These are phyloP conservation scores for Rhagologus leucostigma DNA, from an alignment of 2,113 vertebrate genomes.

Conservation along the genomic window DNA sequence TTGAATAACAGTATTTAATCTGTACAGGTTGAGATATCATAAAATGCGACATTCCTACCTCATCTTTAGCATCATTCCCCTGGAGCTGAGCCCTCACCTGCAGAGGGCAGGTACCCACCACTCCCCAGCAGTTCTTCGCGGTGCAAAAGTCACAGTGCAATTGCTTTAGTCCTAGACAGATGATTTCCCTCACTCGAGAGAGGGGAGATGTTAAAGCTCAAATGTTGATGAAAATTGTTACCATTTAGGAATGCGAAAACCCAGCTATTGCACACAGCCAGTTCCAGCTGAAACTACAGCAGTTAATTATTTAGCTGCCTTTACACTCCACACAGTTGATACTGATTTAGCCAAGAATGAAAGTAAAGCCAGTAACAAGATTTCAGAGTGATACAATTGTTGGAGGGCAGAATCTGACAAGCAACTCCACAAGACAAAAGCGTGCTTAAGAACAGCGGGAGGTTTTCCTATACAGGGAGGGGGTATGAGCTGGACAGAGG, in stretches of 20 bases:
- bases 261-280: neutral
- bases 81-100: neutral
- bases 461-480: neutral
- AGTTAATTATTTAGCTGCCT: neutral
- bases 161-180: neutral
- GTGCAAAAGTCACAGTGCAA: slow-evolving; percentile 43
- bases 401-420: neutral
- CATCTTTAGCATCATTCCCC: slow-evolving; percentile 6
- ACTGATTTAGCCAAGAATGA: neutral
- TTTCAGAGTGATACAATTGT: neutral
- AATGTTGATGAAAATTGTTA: neutral
- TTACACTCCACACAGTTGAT: neutral
- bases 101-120: neutral
- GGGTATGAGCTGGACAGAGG: neutral
- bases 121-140: neutral
- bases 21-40: slow-evolving; percentile 18
- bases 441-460: neutral
- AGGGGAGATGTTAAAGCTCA: neutral
- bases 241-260: neutral
- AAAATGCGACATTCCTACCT: slow-evolving; percentile 45
- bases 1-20: slow-evolving; percentile 63
- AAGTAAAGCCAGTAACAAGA: neutral
- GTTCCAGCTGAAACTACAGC: neutral
- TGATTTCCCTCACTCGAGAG: neutral
- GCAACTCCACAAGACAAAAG: neutral